Evolutionary conservation across 1,140 invertebrate species (phyloP).

Genomic region (Vanessa tameamea): DNA sequence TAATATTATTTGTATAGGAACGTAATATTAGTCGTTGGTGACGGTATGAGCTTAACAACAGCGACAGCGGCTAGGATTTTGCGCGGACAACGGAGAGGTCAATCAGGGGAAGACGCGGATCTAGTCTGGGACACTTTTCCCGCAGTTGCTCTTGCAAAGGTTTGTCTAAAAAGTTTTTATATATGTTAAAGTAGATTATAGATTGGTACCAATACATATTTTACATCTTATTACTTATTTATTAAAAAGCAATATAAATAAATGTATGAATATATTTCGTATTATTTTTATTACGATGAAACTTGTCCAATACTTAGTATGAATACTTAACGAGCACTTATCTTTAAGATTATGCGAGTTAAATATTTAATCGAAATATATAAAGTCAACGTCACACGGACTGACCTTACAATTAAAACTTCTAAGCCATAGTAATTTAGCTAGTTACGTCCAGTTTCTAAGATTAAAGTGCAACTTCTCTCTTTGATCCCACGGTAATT

Average conservation of each 20-base stretch:
- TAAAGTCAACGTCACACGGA: too few relatives aligned
- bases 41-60: slow-evolving; percentile 90
- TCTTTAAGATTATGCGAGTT: too few relatives aligned
- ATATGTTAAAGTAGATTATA: too few relatives aligned
- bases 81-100: slow-evolving; percentile 80
- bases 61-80: slow-evolving; percentile 88
- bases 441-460: not conserved
- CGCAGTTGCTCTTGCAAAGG: slow-evolving; percentile 86
- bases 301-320: too few relatives aligned
- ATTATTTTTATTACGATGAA: too few relatives aligned
- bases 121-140: slow-evolving; percentile 89
- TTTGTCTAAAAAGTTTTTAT: slow-evolving; percentile 57
- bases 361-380: too few relatives aligned
- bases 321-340: too few relatives aligned
- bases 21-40: slow-evolving; percentile 90
- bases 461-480: slow-evolving; percentile 18
- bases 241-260: too few relatives aligned
- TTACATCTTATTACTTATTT: too few relatives aligned
- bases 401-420: not conserved
- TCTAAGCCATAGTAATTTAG: not conserved
- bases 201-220: too few relatives aligned
- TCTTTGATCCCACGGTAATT: slow-evolving; percentile 34
- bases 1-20: slow-evolving; percentile 55
- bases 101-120: slow-evolving; percentile 84
- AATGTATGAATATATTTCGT: too few relatives aligned